These are phyloP conservation scores for Heliconius eleuchia DNA, from an alignment of 1,140 invertebrate species.

Conservation along the genomic window DNA sequence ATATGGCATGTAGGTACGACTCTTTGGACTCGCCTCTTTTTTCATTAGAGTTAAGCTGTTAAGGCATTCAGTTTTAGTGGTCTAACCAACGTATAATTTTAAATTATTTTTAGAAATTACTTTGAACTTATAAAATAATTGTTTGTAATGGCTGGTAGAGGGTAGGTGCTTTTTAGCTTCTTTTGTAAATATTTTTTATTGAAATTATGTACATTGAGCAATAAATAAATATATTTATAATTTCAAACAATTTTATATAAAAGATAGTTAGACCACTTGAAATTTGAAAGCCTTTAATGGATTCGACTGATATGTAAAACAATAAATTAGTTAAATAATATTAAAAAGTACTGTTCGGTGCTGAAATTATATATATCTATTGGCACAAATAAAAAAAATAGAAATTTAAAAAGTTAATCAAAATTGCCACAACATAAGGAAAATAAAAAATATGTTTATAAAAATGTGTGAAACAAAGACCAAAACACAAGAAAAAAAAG, in stretches of 20 bases:
- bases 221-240: too few species aligned
- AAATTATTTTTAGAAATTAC: too few species aligned
- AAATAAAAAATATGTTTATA: not conserved
- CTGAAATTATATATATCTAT: not conserved
- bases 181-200: too few species aligned
- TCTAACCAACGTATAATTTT: not conserved
- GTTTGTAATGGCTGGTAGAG: too few species aligned
- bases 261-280: not conserved
- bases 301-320: not conserved
- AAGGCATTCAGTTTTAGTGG: not conserved
- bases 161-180: too few species aligned
- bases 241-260: not conserved
- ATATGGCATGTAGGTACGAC: constrained; percentile 57
- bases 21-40: constrained; percentile 55
- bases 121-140: too few species aligned
- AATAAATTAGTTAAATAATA: constrained; percentile 5
- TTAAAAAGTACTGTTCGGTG: not conserved
- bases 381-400: not conserved
- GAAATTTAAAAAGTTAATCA: not conserved
- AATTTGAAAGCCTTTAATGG: not conserved
- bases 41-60: not conserved
- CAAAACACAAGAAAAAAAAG: too few species aligned
- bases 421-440: too few species aligned
- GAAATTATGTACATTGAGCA: too few species aligned
- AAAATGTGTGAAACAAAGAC: not conserved